Evolutionary conservation across 2,888 invertebrate species (phyloP).

Genomic region (Xestia ashworthii): DNA sequence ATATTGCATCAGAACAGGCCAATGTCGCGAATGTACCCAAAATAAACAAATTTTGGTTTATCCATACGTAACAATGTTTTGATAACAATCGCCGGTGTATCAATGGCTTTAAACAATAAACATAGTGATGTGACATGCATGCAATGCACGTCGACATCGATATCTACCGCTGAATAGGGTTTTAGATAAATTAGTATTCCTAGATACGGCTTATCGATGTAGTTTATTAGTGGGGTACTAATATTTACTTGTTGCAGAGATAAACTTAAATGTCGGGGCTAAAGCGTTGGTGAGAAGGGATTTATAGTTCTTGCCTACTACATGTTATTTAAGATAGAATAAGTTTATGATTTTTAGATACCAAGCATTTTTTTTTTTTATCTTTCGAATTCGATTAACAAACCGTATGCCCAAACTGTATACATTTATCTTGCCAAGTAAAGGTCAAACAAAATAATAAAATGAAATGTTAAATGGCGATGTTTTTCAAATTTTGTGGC

Average conservation of each 20-base stretch:
- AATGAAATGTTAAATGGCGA: not conserved
- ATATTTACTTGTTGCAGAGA: constrained; percentile 40
- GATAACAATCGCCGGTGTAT: constrained; percentile 61
- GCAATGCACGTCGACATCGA: constrained; percentile 52
- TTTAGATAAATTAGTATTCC: constrained; percentile 56
- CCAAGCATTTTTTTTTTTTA: not conserved
- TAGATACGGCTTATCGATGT: constrained; percentile 62
- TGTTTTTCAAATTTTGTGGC: not conserved
- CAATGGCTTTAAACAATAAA: constrained; percentile 59
- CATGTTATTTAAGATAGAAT: too few relatives aligned
- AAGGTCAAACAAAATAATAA: not conserved
- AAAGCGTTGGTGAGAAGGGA: constrained; percentile 13
- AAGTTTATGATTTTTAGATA: not conserved
- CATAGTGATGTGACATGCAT: constrained; percentile 69
- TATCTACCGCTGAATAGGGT: constrained; percentile 44
- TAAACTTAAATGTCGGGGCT: constrained; percentile 37
- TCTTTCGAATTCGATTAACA: not conserved
- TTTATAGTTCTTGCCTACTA: constrained; percentile 13
- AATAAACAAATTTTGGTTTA: constrained; percentile 58
- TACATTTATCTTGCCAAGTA: not conserved
- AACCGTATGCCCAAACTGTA: not conserved
- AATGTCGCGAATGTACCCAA: constrained; percentile 49
- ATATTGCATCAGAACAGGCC: constrained; percentile 23
- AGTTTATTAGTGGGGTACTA: constrained; percentile 51
- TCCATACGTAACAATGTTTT: constrained; percentile 43